These are phyloP conservation scores for Balaenoptera acutorostrata DNA, from an alignment of 2,113 vertebrate genomes.

Conservation along the genomic window DNA sequence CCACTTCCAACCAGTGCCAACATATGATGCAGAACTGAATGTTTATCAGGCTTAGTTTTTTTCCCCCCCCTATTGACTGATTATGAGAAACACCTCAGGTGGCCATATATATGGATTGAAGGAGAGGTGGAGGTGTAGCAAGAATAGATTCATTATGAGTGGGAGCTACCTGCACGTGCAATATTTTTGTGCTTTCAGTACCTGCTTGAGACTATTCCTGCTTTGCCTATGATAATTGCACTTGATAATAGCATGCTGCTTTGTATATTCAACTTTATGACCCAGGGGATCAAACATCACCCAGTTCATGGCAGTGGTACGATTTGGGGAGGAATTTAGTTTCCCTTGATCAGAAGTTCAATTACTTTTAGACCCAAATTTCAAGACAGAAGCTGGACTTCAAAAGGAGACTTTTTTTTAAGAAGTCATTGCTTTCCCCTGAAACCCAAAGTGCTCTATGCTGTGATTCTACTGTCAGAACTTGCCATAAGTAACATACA, in stretches of 20 bases:
- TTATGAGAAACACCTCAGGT: neutral
- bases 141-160: neutral
- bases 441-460: neutral
- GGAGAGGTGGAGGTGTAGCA: neutral
- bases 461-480: neutral
- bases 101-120: neutral
- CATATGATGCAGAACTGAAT: neutral
- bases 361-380: neutral
- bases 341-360: neutral
- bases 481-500: neutral
- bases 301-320: neutral
- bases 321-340: neutral
- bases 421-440: neutral
- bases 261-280: neutral
- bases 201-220: neutral
- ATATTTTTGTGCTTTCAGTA: neutral
- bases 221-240: neutral
- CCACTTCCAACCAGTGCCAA: neutral
- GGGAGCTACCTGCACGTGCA: neutral
- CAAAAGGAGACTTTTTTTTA: neutral
- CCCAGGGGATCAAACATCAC: neutral
- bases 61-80: neutral
- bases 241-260: neutral
- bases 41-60: neutral
- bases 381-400: neutral